phyloP scores from a whole-genome alignment of 2,888 invertebrate species.

The Cyaniris semiargus region DNA sequence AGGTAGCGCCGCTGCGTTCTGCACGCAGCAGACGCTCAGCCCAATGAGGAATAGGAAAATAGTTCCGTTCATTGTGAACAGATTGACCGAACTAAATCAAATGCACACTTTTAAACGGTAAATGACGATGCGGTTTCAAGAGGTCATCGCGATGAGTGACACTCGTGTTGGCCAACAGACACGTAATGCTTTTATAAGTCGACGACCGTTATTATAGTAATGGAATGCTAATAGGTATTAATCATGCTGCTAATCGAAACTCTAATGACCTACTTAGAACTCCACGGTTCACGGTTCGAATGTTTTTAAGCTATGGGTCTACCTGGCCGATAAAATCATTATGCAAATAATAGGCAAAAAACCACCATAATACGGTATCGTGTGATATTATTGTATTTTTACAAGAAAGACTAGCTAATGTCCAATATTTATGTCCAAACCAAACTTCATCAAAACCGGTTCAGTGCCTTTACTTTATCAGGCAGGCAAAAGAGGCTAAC shows the following conservation, averaged over 20 bases:
- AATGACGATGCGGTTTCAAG: constrained; percentile 17
- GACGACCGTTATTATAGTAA: background rate
- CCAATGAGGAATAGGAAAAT: constrained; percentile 32
- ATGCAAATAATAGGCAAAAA: background rate
- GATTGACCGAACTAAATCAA: constrained; percentile 10
- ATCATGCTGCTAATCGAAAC: background rate
- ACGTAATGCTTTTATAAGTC: background rate
- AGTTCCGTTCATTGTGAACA: constrained; percentile 35
- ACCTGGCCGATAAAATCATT: no score
- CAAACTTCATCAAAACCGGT: no score
- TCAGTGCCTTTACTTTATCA: background rate
- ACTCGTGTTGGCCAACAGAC: constrained; percentile 4
- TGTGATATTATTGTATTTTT: no score
- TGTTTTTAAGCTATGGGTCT: background rate
- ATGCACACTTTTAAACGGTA: constrained; percentile 13
- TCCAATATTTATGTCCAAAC: no score
- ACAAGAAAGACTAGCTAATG: no score
- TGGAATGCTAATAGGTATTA: background rate
- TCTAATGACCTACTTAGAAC: background rate
- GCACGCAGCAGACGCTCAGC: constrained; percentile 34
- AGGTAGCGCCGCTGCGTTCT: constrained; percentile 47
- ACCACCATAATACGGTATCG: background rate
- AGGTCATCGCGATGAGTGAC: constrained; percentile 16
- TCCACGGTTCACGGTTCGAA: background rate
- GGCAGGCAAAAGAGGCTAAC: no score